A percentile compares a stretch with the other conserved stretches of the same genome.
These are phyloP conservation scores for Karalla daura DNA, from an alignment of 2,797 vertebrate genomes.

Conservation along the genomic window DNA sequence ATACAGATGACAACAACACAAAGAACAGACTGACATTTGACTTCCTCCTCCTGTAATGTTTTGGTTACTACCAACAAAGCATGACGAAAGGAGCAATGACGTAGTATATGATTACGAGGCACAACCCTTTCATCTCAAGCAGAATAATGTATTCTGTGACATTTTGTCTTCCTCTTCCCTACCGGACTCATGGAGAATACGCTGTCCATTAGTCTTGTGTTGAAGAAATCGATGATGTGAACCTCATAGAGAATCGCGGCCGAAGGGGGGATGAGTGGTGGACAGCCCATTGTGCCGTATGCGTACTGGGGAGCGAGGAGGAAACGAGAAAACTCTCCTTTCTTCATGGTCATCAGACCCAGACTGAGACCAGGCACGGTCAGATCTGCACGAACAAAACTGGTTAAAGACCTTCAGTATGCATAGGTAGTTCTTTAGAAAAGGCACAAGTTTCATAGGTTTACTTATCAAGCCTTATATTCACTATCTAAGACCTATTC, in stretches of 20 bases:
- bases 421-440: too few relatives aligned
- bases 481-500: too few relatives aligned
- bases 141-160: neutral
- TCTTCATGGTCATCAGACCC: conserved; percentile 91
- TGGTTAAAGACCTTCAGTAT: too few relatives aligned
- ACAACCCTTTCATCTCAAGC: too few relatives aligned
- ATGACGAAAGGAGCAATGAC: neutral
- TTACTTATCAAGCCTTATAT: too few relatives aligned
- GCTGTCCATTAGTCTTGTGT: conserved; percentile 86
- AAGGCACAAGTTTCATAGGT: too few relatives aligned
- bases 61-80: rapidly evolving
- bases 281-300: conserved; percentile 90
- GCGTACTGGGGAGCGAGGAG: conserved; percentile 88
- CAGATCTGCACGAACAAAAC: conserved; percentile 82
- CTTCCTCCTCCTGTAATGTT: neutral
- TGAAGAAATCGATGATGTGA: conserved; percentile 90
- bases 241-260: conserved; percentile 89
- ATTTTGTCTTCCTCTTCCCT: too few relatives aligned
- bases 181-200: conserved; percentile 87
- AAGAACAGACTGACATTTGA: neutral
- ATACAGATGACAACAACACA: neutral
- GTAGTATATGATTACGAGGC: neutral
- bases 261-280: conserved; percentile 86
- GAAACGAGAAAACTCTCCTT: conserved; percentile 91
- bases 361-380: conserved; percentile 90